These are phyloP conservation scores for Oryctes rhinoceros DNA, from an alignment of 1,140 invertebrate species.

Conservation along the genomic window DNA sequence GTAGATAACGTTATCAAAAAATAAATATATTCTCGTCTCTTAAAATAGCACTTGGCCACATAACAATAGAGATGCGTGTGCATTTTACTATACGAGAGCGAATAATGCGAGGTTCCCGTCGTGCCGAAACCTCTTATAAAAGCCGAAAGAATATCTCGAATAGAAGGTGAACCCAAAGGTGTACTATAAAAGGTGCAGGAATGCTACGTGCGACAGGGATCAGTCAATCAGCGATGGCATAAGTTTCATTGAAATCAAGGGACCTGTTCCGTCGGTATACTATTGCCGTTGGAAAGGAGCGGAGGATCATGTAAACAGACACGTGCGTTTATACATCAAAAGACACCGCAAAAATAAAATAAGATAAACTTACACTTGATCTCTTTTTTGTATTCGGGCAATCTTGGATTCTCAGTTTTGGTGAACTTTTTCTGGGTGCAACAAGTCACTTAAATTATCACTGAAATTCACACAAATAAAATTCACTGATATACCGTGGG, in stretches of 20 bases:
- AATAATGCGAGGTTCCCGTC: neutral
- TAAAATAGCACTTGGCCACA: conserved; percentile 11
- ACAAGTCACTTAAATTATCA: conserved; percentile 34
- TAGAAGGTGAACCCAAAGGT: neutral
- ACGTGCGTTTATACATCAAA: neutral
- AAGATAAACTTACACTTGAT: conserved; percentile 25
- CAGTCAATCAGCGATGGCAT: conserved; percentile 11
- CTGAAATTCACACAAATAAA: conserved; percentile 27
- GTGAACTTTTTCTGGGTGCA: neutral
- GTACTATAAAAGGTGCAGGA: neutral
- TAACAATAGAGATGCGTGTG: conserved; percentile 16
- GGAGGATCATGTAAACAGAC: neutral
- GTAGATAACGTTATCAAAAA: conserved; percentile 23
- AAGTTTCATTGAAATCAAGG: neutral
- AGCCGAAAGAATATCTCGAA: neutral
- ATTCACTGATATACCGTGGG: conserved; percentile 19
- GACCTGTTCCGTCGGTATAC: conserved; percentile 23
- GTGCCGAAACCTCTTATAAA: neutral
- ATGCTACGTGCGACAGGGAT: conserved; percentile 6
- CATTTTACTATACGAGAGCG: neutral
- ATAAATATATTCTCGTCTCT: conserved; percentile 25
- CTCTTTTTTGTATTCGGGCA: neutral
- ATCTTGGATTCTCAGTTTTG: neutral
- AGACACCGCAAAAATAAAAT: conserved; percentile 15
- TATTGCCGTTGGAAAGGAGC: neutral